A percentile compares a stretch with the other conserved stretches of the same genome.
phyloP scores from a whole-genome alignment of 2,113 vertebrate genomes.

The Triplophysa tibetana region DNA sequence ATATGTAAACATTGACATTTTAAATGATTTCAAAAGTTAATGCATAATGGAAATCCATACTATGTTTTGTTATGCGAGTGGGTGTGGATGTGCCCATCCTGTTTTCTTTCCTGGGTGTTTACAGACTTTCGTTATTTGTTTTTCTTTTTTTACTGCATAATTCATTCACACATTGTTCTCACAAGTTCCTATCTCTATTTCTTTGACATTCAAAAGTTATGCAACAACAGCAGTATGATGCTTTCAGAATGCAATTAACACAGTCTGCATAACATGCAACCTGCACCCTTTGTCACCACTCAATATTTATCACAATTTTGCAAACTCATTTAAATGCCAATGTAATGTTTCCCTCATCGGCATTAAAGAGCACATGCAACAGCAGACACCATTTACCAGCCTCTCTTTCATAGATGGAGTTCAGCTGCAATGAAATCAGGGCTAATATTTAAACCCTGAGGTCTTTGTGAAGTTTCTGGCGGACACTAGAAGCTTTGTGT shows the following conservation, averaged over 20 bases:
- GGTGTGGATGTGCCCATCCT: background rate
- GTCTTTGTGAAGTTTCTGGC: background rate
- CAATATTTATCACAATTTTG: background rate
- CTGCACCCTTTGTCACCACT: background rate
- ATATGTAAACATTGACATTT: too few species aligned
- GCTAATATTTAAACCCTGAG: background rate
- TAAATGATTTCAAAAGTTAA: background rate
- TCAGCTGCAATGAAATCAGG: background rate
- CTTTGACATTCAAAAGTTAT: background rate
- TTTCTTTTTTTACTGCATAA: conserved; percentile 29
- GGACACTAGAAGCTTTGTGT: background rate
- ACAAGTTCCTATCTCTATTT: conserved; percentile 17
- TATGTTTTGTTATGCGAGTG: conserved; percentile 4
- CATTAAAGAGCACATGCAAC: background rate
- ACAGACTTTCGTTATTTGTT: conserved; percentile 36
- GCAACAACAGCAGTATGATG: background rate
- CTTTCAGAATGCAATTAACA: background rate
- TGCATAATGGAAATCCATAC: conserved; percentile 9
- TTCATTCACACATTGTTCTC: conserved; percentile 7
- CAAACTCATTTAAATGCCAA: background rate
- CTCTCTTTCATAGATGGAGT: too few species aligned
- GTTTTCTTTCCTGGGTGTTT: conserved; percentile 10
- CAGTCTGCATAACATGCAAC: background rate
- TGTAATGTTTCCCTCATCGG: background rate
- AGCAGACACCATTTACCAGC: too few species aligned